Conservation (phyloP, 2,797 vertebrate species). For the Hydrolagus colliei region DNA sequence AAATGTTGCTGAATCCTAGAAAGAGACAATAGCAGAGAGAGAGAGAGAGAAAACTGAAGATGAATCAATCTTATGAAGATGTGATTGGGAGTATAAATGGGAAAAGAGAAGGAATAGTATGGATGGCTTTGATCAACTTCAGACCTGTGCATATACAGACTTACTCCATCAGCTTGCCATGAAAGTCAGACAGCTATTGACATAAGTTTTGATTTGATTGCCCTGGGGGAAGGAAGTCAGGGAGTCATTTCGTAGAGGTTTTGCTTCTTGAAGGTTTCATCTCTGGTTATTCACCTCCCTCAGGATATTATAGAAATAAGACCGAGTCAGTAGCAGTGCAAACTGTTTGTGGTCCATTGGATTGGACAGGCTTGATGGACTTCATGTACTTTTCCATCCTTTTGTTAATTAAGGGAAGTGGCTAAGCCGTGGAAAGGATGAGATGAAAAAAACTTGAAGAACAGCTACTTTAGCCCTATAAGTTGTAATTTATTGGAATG, state of each 20-base stretch:
- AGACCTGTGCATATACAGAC: neutral
- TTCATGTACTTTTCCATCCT: neutral
- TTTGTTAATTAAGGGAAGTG: neutral
- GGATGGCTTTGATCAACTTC: neutral
- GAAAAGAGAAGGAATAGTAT: neutral
- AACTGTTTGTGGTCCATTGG: neutral
- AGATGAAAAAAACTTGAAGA: slow-evolving; percentile 16
- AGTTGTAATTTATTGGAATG: slow-evolving; percentile 11
- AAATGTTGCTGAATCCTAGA: neutral
- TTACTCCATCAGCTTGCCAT: neutral
- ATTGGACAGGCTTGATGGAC: neutral
- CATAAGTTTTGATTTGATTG: neutral
- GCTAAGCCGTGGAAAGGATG: neutral
- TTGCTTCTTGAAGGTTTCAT: neutral
- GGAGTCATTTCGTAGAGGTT: neutral
- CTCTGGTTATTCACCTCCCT: neutral
- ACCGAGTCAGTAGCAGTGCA: no score
- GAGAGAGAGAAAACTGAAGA: neutral
- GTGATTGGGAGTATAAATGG: neutral
- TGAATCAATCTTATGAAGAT: neutral
- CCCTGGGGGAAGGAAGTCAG: neutral
- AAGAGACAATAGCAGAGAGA: neutral
- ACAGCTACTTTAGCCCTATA: slow-evolving; percentile 2
- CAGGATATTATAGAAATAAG: neutral
- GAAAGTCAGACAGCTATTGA: neutral